phyloP scores from a whole-genome alignment of 2,888 invertebrate genomes.

The Orthonychiurus folsomi region DNA sequence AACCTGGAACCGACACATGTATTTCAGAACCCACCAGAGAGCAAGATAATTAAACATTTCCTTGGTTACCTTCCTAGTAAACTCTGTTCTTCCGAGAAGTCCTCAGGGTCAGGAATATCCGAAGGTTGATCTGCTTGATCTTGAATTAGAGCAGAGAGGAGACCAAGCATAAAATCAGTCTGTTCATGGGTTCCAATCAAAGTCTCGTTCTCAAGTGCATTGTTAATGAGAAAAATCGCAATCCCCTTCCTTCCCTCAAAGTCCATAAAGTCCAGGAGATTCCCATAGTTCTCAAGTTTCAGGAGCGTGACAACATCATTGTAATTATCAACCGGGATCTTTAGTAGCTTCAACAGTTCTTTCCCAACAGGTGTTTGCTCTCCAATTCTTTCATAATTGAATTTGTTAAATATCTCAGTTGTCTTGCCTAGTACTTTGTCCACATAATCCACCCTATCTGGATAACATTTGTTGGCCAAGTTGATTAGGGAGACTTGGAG shows the following conservation, averaged over 20 bases:
- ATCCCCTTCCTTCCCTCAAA: slow-evolving; percentile 75
- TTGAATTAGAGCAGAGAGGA: slow-evolving; percentile 75
- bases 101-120: slow-evolving; percentile 74
- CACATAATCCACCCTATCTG: slow-evolving; percentile 85
- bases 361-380: slow-evolving; percentile 76
- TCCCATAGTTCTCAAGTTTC: slow-evolving; percentile 75
- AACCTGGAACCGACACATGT: slow-evolving; percentile 50
- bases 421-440: slow-evolving; percentile 90
- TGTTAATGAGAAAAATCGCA: slow-evolving; percentile 79
- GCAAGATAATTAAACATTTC: background rate
- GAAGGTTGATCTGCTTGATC: slow-evolving; percentile 68
- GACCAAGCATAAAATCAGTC: slow-evolving; percentile 48
- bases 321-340: slow-evolving; percentile 90
- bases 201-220: slow-evolving; percentile 83
- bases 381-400: slow-evolving; percentile 71
- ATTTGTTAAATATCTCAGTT: slow-evolving; percentile 77
- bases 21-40: no score
- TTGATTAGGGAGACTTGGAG: slow-evolving; percentile 90
- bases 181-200: slow-evolving; percentile 78
- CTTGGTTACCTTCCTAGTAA: slow-evolving; percentile 64
- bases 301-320: slow-evolving; percentile 81
- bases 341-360: slow-evolving; percentile 83
- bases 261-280: slow-evolving; percentile 77
- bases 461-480: slow-evolving; percentile 92
- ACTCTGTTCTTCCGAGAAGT: slow-evolving; percentile 93